Evolutionary conservation across 2,888 invertebrate species (phyloP).

Genomic region (Fragum sueziense): DNA sequence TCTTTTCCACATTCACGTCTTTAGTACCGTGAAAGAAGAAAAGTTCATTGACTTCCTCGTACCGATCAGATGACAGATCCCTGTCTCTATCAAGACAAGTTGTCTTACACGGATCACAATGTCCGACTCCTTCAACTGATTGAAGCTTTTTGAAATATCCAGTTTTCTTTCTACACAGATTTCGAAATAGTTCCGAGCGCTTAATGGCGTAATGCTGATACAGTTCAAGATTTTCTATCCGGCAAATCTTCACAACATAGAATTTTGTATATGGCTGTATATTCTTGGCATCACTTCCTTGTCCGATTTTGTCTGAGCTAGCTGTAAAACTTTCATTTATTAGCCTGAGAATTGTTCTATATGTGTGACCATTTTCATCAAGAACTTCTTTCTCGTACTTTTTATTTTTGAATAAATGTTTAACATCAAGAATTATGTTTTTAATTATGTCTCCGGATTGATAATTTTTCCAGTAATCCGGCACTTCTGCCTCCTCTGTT

Average conservation of each 20-base stretch:
- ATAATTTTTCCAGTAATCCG: constrained; percentile 49
- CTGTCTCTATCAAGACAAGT: neutral
- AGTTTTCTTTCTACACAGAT: constrained; percentile 27
- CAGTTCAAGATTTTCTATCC: constrained; percentile 68
- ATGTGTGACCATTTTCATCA: constrained; percentile 25
- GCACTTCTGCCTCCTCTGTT: constrained; percentile 25
- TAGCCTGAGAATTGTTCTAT: constrained; percentile 54
- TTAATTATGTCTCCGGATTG: constrained; percentile 19
- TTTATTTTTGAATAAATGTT: constrained; percentile 1
- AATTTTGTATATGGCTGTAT: constrained; percentile 46
- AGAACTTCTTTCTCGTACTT: constrained; percentile 33
- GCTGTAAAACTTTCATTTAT: constrained; percentile 57
- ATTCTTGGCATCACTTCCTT: constrained; percentile 66
- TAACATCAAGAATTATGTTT: neutral
- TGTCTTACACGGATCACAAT: neutral
- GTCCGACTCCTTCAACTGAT: neutral
- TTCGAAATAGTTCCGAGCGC: constrained; percentile 52
- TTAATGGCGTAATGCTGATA: constrained; percentile 60
- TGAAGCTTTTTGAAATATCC: constrained; percentile 2
- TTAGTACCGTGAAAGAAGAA: constrained; percentile 74
- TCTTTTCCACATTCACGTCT: constrained; percentile 53
- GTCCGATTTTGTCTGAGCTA: constrained; percentile 54
- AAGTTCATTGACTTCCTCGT: constrained; percentile 57
- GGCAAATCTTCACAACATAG: constrained; percentile 61
- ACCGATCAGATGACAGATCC: constrained; percentile 18